phyloP scores from a whole-genome alignment of 2,888 invertebrate species.

The Tetanocera ferruginea region DNA sequence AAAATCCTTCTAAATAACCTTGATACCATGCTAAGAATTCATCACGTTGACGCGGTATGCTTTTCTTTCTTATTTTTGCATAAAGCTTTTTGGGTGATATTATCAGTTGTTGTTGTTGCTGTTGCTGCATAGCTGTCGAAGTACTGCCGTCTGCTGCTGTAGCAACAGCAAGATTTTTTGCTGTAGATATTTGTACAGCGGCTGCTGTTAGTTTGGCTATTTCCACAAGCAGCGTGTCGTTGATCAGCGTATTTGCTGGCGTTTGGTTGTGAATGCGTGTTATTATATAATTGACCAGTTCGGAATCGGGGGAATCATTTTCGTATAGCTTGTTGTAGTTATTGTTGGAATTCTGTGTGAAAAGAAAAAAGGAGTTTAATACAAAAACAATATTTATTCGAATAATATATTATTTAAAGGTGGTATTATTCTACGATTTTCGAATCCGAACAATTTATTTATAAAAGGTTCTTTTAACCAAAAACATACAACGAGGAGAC shows the following conservation, averaged over 20 bases:
- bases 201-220: constrained; percentile 66
- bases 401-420: too few species aligned
- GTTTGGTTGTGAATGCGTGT: constrained; percentile 65
- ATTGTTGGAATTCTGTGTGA: neutral
- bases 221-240: constrained; percentile 63
- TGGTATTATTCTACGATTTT: too few species aligned
- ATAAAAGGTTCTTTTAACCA: too few species aligned
- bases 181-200: constrained; percentile 61
- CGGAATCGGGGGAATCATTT: constrained; percentile 57
- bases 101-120: constrained; percentile 41
- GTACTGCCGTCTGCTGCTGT: constrained; percentile 14
- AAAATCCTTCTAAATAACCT: constrained; percentile 61
- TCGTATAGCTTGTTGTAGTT: constrained; percentile 35
- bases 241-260: constrained; percentile 62
- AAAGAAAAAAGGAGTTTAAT: neutral
- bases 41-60: constrained; percentile 63
- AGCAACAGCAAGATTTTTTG: constrained; percentile 49
- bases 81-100: constrained; percentile 68
- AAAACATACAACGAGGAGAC: too few species aligned
- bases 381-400: neutral
- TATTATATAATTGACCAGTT: constrained; percentile 66
- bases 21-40: constrained; percentile 66
- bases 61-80: constrained; percentile 63
- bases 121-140: constrained; percentile 41
- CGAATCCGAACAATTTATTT: too few species aligned